Conservation (phyloP, 2,797 vertebrate species). For the Furcifer pardalis region DNA sequence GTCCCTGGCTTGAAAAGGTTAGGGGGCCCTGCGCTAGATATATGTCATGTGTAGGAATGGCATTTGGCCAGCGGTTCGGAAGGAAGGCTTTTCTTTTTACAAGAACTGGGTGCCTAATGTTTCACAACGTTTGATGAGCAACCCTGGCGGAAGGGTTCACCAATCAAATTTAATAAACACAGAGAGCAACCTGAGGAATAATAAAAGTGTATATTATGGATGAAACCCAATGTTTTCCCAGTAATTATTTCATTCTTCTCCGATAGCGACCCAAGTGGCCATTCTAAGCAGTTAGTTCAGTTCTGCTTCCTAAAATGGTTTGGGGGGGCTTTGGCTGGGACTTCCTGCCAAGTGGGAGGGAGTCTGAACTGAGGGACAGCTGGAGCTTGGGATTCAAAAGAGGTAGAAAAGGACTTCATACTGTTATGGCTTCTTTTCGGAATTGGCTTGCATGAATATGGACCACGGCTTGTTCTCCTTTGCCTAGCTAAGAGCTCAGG, state of each 20-base stretch:
- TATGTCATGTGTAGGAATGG: conserved; percentile 8
- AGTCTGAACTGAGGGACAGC: too few species aligned
- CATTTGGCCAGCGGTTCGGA: background rate
- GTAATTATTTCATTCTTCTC: background rate
- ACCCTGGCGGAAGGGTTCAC: background rate
- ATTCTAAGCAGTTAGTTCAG: background rate
- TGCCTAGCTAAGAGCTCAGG: background rate
- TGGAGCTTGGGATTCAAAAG: background rate
- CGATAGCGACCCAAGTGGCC: background rate
- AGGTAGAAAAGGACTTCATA: too few species aligned
- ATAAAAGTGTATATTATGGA: background rate
- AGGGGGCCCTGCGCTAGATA: too few species aligned
- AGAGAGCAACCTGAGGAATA: background rate
- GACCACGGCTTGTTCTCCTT: background rate
- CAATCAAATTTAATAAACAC: background rate
- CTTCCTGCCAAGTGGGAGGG: too few species aligned
- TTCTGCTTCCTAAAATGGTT: too few species aligned
- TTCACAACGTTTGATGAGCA: too few species aligned
- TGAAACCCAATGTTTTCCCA: background rate
- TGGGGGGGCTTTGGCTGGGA: too few species aligned
- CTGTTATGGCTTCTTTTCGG: background rate
- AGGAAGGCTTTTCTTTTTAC: background rate
- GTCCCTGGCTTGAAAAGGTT: too few species aligned
- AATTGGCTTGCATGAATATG: background rate
- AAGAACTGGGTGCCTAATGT: background rate